phyloP scores from a whole-genome alignment of 2,113 vertebrate genomes.

The Varanus salvator region DNA sequence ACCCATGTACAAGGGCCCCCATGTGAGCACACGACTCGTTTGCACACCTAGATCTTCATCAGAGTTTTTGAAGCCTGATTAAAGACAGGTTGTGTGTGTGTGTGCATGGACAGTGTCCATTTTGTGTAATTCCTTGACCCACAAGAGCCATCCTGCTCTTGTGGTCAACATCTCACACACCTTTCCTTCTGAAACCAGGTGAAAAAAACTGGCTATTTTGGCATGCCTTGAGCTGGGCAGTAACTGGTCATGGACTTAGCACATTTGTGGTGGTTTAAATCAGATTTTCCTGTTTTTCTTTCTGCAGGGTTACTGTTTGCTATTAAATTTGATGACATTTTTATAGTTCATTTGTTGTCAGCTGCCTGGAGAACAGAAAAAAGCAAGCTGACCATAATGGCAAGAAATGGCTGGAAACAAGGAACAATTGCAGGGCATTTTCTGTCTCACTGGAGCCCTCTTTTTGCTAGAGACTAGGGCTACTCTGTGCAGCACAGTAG shows the following conservation, averaged over 20 bases:
- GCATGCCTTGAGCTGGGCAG: too few species aligned
- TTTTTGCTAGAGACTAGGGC: too few species aligned
- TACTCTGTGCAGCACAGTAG: too few species aligned
- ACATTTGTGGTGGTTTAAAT: not conserved
- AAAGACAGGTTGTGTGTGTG: too few species aligned
- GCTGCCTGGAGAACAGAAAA: not conserved
- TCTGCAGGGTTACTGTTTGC: not conserved
- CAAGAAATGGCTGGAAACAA: not conserved
- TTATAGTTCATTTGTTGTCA: not conserved
- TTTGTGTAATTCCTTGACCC: too few species aligned
- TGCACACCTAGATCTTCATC: too few species aligned
- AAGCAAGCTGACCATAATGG: not conserved
- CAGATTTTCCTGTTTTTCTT: not conserved
- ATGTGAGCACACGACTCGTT: not conserved
- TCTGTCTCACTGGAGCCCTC: not conserved
- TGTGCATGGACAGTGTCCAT: too few species aligned
- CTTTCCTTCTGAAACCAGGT: too few species aligned
- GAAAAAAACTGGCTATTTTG: too few species aligned
- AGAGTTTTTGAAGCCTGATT: too few species aligned
- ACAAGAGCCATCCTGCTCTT: too few species aligned
- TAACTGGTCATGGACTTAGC: not conserved
- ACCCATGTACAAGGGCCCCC: not conserved
- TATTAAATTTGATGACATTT: not conserved
- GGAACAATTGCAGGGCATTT: not conserved
- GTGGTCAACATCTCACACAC: too few species aligned